Conservation (phyloP, 2,113 vertebrate genomes). For the Nesogale talazaci region DNA sequence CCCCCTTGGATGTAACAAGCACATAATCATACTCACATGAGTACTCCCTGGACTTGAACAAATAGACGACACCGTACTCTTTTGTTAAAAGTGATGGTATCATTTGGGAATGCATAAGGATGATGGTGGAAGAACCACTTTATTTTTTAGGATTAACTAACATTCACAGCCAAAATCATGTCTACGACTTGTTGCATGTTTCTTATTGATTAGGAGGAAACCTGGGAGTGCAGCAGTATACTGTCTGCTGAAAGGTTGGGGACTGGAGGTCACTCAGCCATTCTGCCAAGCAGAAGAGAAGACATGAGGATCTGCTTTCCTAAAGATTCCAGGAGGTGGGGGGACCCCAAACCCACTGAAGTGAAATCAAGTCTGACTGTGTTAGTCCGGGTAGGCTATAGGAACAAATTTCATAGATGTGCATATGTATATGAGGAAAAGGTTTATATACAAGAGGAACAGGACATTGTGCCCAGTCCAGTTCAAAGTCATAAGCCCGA, state of each 20-base stretch:
- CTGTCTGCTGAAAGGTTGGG: neutral
- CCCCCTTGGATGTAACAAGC: neutral
- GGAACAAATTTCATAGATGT: too few species aligned
- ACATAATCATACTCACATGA: neutral
- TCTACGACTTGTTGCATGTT: neutral
- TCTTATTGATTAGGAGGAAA: neutral
- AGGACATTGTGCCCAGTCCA: too few species aligned
- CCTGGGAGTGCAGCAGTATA: neutral
- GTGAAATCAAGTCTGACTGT: too few species aligned
- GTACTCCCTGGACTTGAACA: neutral
- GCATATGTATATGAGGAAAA: too few species aligned
- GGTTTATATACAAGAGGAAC: too few species aligned
- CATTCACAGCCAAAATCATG: neutral
- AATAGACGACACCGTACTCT: neutral
- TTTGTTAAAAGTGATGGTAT: neutral
- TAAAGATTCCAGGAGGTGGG: neutral
- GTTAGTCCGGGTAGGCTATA: too few species aligned
- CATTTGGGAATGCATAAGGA: neutral
- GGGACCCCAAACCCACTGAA: too few species aligned
- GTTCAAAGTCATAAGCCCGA: too few species aligned
- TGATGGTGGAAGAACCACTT: neutral
- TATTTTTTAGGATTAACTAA: neutral
- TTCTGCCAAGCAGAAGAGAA: neutral
- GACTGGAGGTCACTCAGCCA: neutral
- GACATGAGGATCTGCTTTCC: neutral